These are phyloP conservation scores for Tachuris rubrigastra DNA, from an alignment of 2,113 vertebrate genomes.

Conservation along the genomic window DNA sequence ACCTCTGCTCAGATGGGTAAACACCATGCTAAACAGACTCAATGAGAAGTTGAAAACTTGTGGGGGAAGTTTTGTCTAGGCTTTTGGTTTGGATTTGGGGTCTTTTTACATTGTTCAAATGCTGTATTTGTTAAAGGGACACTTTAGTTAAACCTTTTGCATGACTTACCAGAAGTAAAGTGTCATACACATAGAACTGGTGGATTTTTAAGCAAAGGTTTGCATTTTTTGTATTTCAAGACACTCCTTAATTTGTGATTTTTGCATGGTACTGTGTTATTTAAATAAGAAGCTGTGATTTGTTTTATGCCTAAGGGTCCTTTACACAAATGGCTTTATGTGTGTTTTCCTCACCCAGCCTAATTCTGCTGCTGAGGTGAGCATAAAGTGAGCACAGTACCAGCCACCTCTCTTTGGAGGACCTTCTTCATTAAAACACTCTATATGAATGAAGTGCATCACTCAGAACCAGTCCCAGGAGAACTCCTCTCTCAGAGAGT, in stretches of 20 bases:
- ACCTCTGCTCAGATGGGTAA: not conserved
- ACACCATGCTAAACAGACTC: not conserved
- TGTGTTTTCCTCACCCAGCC: conserved; percentile 58
- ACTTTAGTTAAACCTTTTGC: conserved; percentile 31
- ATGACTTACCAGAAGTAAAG: not conserved
- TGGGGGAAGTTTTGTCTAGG: not conserved
- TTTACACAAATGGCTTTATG: conserved; percentile 52
- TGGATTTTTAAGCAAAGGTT: not conserved
- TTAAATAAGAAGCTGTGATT: conserved; percentile 27
- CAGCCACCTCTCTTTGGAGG: conserved; percentile 30
- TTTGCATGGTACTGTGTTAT: conserved; percentile 15
- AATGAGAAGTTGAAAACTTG: not conserved
- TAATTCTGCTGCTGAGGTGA: conserved; percentile 54
- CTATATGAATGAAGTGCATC: conserved; percentile 21
- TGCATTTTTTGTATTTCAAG: conserved; percentile 30
- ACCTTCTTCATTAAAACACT: conserved; percentile 35
- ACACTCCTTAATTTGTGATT: not conserved
- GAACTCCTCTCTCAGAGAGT: not conserved
- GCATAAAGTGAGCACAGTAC: conserved; percentile 17
- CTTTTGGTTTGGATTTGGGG: not conserved
- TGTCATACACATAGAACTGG: not conserved
- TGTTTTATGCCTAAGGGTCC: conserved; percentile 59
- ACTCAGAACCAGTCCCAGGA: not conserved
- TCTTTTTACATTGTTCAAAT: not conserved
- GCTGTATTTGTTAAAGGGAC: conserved; percentile 27